phyloP scores from a whole-genome alignment of 2,888 invertebrate genomes.

The Spodoptera exigua region DNA sequence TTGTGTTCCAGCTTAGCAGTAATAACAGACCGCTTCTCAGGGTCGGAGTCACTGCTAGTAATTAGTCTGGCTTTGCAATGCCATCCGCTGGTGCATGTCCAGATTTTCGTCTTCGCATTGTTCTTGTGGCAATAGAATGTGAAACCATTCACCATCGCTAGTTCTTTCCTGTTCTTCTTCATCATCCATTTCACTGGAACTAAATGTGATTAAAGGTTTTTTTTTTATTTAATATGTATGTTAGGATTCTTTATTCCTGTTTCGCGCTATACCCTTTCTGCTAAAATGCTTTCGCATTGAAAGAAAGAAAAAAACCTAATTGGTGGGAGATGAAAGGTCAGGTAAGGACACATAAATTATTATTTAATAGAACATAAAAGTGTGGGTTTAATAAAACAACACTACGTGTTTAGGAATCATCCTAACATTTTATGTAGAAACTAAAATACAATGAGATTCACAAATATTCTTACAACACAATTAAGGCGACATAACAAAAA shows the following conservation, averaged over 20 bases:
- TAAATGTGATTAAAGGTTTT: neutral
- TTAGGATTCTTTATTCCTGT: neutral
- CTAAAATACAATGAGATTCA: too few relatives aligned
- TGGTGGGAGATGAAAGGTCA: too few relatives aligned
- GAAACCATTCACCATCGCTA: slow-evolving; percentile 63
- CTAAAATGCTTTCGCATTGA: too few relatives aligned
- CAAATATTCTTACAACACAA: too few relatives aligned
- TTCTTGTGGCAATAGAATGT: slow-evolving; percentile 61
- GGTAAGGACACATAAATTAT: too few relatives aligned
- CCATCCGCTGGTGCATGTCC: slow-evolving; percentile 66
- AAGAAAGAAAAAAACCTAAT: too few relatives aligned
- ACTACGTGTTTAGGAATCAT: too few relatives aligned
- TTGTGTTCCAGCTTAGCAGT: slow-evolving; percentile 79
- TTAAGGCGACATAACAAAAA: too few relatives aligned
- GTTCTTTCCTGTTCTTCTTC: slow-evolving; percentile 55
- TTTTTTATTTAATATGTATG: neutral
- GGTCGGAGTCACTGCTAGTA: slow-evolving; percentile 23
- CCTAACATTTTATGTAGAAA: too few relatives aligned
- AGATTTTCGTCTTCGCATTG: slow-evolving; percentile 50
- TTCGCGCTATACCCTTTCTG: too few relatives aligned
- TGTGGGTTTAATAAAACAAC: too few relatives aligned
- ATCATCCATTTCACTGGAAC: slow-evolving; percentile 54
- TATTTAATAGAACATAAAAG: too few relatives aligned
- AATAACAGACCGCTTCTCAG: slow-evolving; percentile 30
- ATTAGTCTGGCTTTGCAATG: slow-evolving; percentile 63